Conservation (phyloP, 2,113 vertebrate genomes). For the Otis tarda region DNA sequence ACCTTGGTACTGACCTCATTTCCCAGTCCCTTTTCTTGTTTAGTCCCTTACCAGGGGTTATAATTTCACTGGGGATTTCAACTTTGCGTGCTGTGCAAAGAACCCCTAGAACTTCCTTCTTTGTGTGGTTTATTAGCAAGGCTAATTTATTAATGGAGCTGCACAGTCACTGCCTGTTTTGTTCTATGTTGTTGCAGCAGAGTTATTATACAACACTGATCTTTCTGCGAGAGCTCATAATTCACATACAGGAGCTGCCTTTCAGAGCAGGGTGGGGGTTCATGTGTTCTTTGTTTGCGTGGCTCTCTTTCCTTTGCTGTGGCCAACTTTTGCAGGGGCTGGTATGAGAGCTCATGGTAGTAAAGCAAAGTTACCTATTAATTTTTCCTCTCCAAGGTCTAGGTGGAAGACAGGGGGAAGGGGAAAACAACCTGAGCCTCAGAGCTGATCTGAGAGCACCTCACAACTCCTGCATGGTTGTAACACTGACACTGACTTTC, state of each 20-base stretch:
- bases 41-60: neutral
- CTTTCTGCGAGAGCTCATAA: neutral
- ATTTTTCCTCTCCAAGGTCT: neutral
- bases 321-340: neutral
- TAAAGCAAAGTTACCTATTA: neutral
- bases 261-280: neutral
- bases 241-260: neutral
- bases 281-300: fast-evolving
- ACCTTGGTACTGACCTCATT: neutral
- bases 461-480: neutral
- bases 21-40: neutral
- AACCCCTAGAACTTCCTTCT: neutral
- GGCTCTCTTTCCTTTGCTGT: neutral
- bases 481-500: neutral
- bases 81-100: neutral
- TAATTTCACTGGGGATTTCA: neutral
- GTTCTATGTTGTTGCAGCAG: neutral
- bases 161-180: neutral
- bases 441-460: neutral
- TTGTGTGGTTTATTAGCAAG: neutral
- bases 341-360: neutral
- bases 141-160: neutral
- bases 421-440: neutral
- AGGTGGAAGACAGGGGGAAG: neutral
- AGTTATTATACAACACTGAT: neutral